Evolutionary conservation across 53 echinoderm and acorn worm species (phyloP).

Genomic region (Stichopus horrens): DNA sequence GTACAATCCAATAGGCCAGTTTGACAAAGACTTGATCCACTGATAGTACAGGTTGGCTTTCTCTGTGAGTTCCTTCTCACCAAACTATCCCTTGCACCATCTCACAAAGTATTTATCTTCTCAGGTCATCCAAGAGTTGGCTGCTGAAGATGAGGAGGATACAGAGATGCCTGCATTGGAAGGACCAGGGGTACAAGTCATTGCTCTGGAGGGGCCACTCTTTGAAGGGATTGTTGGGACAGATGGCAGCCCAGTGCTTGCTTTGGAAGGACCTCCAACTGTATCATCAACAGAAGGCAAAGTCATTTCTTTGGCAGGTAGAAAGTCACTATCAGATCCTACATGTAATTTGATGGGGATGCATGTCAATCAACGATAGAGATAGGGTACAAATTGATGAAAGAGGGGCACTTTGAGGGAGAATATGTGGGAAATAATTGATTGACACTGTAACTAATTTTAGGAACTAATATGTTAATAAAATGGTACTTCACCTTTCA

Average conservation of each 20-base stretch:
- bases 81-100: too few species aligned
- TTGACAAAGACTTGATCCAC: too few species aligned
- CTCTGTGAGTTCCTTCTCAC: too few species aligned
- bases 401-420: too few species aligned
- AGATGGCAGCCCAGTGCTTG: background rate
- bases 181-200: slow-evolving; percentile 6
- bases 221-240: background rate
- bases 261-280: background rate
- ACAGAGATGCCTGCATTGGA: slow-evolving; percentile 16
- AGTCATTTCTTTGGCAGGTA: background rate
- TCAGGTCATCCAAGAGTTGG: slow-evolving; percentile 24
- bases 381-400: too few species aligned
- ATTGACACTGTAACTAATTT: too few species aligned
- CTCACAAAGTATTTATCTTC: background rate
- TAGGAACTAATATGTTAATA: too few species aligned
- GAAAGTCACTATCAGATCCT: background rate
- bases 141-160: slow-evolving; percentile 39
- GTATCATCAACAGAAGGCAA: background rate
- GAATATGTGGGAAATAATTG: too few species aligned
- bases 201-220: slow-evolving; percentile 29
- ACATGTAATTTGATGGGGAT: background rate
- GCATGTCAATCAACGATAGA: background rate
- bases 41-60: too few species aligned
- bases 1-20: too few species aligned
- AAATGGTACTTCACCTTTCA: too few species aligned